Evolutionary conservation across 2,797 vertebrate species (phyloP), one percentile per base, ranked within the genome.

Genomic region (Cirrhinus molitorella): DNA sequence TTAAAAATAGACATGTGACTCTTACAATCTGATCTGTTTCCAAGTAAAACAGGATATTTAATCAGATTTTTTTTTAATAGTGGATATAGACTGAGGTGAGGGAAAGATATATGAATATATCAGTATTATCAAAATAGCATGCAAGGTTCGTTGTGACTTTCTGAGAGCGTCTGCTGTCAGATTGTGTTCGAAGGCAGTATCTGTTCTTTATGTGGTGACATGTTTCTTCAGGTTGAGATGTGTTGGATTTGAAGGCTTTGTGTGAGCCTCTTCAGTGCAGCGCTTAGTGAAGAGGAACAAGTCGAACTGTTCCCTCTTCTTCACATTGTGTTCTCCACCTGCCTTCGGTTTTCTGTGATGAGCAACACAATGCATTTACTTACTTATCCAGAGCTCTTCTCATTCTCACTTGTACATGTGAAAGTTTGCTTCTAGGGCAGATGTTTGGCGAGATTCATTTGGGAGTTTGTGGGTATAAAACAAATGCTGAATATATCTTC

Each of bases 121-220:
- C 4, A 23, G 12, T 13, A n/a, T 59, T 25, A 23, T 59, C n/a
- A 13, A 59, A 59, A 10, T 55, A n/a, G 4, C 10, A 3, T 23
- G 4, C 55, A 59, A n/a, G 23, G 55, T 13, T 57, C 11, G n/a
- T 57, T 57, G 17, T 37, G 31, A 11, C 34, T 65, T 34, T 2
- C 4, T 59, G 5, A 37, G 65, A 37, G 37, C 0, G 17, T 68
- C 65, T 49, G 77, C 83, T 79, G 87, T 73, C 73, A 31, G 63
- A 21, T 61, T 74, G 57, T 23, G 7, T 71, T 72, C 16, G 11
- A 23, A 21, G 13, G n/a, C 45, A 43, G 11, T 3, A 1, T 3
- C 63, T 37, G 28, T 28, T 25, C 23, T 63, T 63, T 21, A 37
- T 25, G 34, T 75, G 2, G 31, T 8, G 7, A 16, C 19, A 23